Evolutionary conservation across 2,113 vertebrate genomes (phyloP), one percentile per base, ranked within the genome.

Genomic region (Cyanoramphus novaezelandiae): DNA sequence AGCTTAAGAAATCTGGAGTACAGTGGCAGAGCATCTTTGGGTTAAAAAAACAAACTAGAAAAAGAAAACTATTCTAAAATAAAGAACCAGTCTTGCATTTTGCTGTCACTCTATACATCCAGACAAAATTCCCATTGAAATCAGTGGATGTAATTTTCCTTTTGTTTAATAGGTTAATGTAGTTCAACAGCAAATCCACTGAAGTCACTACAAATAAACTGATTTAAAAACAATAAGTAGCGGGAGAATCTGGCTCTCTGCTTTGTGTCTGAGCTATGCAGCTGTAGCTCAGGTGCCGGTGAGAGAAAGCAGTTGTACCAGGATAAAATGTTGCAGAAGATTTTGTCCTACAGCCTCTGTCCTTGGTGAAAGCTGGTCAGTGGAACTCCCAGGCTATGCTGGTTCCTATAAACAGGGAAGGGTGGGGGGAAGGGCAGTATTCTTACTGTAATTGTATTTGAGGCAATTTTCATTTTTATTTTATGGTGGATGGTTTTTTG

Each of bases 181-280:
- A 60, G 90, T 68, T 92, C 80, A 90, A 41, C 46, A 86, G 82
- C 80, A 94, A 88, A 88, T 86, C 72, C 71, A 88, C 69, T 95
- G 85, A 92, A 96, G 33, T 46, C 76, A 53, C 69, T 72, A 71
- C 17, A 94, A 88, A 90, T 94, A 92, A 94, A 88, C 80, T 72
- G 70, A 84, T 93, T 95, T 93, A 57, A 92, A 94, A 92, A 39
- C 72, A 89, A 2, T 71, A 89, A 96, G 69, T 39, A 60, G 86
- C 71, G 72, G 43, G 86, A 88, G 88, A 84, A 88, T 95, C 86
- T 95, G 91, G 60, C 88, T 84, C 25, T 10, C 46, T 90, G 72
- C 68, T 92, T 72, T 92, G 63, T 86, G 57, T 86, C 46, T 86
- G 28, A 81, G 92, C 82, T 86, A 27, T 50, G 29, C 72, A 90